These are phyloP conservation scores for Heliconius sara DNA, from an alignment of 2,888 invertebrate genomes.

Conservation along the genomic window DNA sequence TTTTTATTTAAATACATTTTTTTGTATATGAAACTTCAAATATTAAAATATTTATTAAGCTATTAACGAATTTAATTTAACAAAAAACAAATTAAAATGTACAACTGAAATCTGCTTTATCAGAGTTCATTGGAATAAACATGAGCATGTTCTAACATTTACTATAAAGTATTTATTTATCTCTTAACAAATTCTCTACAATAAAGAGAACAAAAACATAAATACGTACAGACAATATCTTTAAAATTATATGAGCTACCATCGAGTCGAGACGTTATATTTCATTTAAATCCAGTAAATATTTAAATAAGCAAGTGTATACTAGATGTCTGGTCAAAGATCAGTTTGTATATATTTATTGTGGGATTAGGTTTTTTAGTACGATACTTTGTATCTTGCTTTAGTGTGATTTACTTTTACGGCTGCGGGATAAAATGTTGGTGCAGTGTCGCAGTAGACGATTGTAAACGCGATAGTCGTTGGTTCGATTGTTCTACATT, in stretches of 20 bases:
- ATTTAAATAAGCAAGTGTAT: neutral
- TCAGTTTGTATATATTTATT: neutral
- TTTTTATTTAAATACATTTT: no score
- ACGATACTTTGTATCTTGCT: neutral
- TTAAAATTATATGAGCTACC: neutral
- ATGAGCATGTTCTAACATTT: neutral
- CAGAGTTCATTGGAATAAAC: no score
- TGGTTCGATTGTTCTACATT: no score
- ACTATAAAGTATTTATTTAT: neutral
- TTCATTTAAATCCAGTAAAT: constrained; percentile 18
- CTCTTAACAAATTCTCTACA: neutral
- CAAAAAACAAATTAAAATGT: no score
- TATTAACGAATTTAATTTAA: no score
- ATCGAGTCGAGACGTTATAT: neutral
- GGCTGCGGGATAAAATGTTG: neutral
- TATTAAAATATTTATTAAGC: no score
- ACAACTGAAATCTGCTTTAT: no score
- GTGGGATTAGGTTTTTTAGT: constrained; percentile 1
- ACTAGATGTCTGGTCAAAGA: neutral
- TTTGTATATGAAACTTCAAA: no score
- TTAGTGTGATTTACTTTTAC: neutral
- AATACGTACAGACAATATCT: neutral
- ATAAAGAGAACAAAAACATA: neutral
- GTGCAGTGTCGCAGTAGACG: neutral
- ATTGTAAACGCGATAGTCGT: no score